phyloP scores from a whole-genome alignment of 2,888 invertebrate species.

The Dendrolimus pini region DNA sequence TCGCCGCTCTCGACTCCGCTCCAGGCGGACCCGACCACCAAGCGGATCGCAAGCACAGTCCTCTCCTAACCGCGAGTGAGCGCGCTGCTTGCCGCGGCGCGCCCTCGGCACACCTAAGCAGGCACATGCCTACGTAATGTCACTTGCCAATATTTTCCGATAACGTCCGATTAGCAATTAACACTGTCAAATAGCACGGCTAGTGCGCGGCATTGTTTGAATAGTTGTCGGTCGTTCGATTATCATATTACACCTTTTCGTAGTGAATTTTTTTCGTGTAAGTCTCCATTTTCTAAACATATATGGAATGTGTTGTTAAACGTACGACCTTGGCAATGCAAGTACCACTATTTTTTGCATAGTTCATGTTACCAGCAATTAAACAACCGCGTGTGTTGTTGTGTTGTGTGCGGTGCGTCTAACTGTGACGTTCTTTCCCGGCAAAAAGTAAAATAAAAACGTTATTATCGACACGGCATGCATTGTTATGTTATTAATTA shows the following conservation, averaged over 20 bases:
- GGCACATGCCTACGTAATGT: conserved; percentile 65
- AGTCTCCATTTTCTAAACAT: conserved; percentile 31
- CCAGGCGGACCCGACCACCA: conserved; percentile 13
- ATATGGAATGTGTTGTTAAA: conserved; percentile 66
- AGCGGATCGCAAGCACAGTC: conserved; percentile 56
- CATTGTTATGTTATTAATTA: conserved; percentile 31
- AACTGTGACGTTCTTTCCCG: conserved; percentile 33
- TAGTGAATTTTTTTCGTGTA: conserved; percentile 43
- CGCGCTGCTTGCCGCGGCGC: conserved; percentile 69
- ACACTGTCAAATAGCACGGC: conserved; percentile 52
- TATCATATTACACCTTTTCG: conserved; percentile 21
- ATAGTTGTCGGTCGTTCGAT: conserved; percentile 24
- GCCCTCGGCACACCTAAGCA: conserved; percentile 49
- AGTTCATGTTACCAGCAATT: conserved; percentile 36
- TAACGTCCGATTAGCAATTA: conserved; percentile 57
- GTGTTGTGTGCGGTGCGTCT: conserved; percentile 35
- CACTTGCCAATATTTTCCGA: conserved; percentile 56
- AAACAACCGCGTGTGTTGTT: conserved; percentile 33
- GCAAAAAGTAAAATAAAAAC: conserved; percentile 43
- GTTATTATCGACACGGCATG: conserved; percentile 24
- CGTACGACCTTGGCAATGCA: conserved; percentile 47
- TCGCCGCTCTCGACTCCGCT: conserved; percentile 21
- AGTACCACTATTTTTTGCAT: conserved; percentile 29
- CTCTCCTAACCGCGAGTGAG: conserved; percentile 69
- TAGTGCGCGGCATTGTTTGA: conserved; percentile 39